These are phyloP conservation scores for Indicator indicator DNA, from an alignment of 2,113 vertebrate species.

Conservation along the genomic window DNA sequence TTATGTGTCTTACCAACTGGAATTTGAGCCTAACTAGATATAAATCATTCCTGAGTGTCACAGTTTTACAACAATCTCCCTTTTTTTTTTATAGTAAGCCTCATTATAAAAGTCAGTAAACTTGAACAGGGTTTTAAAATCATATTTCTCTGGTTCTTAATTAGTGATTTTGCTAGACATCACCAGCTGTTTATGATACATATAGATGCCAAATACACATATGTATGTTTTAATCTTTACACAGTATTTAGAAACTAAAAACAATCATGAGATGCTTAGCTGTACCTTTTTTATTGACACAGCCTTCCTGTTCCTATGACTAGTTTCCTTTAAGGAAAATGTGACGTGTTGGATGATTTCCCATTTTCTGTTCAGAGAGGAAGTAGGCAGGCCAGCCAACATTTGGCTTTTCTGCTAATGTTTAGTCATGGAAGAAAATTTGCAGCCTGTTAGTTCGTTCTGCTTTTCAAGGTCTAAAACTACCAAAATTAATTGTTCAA, in stretches of 20 bases:
- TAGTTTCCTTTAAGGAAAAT: slow-evolving; percentile 80
- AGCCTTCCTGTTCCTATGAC: slow-evolving; percentile 77
- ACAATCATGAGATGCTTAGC: slow-evolving; percentile 60
- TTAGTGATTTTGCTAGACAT: not conserved
- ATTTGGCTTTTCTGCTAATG: slow-evolving; percentile 53
- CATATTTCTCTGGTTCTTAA: not conserved
- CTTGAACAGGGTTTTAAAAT: not conserved
- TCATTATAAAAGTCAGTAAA: not conserved
- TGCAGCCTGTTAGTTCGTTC: slow-evolving; percentile 40
- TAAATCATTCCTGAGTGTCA: not conserved
- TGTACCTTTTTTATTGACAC: slow-evolving; percentile 66
- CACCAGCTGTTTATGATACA: slow-evolving; percentile 6
- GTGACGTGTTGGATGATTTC: slow-evolving; percentile 74
- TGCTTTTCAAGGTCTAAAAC: slow-evolving; percentile 17
- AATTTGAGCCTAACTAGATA: not conserved
- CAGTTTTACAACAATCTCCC: not conserved
- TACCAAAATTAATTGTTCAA: slow-evolving; percentile 58
- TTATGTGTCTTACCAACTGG: not conserved
- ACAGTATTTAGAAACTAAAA: slow-evolving; percentile 62
- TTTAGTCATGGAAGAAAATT: slow-evolving; percentile 63
- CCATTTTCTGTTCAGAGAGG: slow-evolving; percentile 76
- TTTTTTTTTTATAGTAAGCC: not conserved
- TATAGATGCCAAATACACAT: not conserved
- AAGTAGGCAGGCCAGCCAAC: slow-evolving; percentile 60
- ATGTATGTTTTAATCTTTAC: not conserved